Conservation (phyloP, 2,888 invertebrate species). For the Netelia fuscicornis region DNA sequence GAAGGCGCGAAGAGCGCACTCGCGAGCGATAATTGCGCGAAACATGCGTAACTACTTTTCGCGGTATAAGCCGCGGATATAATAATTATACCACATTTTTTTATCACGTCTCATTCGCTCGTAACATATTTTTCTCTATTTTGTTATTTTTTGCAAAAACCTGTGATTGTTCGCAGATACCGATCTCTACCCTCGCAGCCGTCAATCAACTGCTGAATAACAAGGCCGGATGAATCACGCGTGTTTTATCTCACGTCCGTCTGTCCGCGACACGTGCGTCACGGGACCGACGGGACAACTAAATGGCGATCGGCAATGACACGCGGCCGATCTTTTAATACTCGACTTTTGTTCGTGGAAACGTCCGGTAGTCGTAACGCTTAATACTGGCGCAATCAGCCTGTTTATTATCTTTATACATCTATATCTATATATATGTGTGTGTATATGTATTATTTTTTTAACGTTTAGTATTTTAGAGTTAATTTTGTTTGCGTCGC, state of each 20-base stretch:
- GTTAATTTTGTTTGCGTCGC: background rate
- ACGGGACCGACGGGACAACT: background rate
- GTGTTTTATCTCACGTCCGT: constrained; percentile 8
- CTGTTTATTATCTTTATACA: constrained; percentile 7
- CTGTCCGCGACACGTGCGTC: constrained; percentile 16
- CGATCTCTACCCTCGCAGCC: constrained; percentile 88
- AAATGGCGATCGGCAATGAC: background rate
- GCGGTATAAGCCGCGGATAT: background rate
- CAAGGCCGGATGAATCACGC: constrained; percentile 79
- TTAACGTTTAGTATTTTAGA: constrained; percentile 7
- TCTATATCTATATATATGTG: constrained; percentile 18
- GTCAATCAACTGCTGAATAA: constrained; percentile 88
- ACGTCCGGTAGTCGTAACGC: constrained; percentile 9
- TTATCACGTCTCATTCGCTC: constrained; percentile 50
- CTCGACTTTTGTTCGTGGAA: constrained; percentile 51
- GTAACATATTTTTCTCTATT: constrained; percentile 10
- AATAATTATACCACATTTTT: constrained; percentile 44
- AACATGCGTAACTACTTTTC: background rate
- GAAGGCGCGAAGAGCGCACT: background rate
- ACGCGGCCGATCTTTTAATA: constrained; percentile 41
- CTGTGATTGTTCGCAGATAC: constrained; percentile 85
- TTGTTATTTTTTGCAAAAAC: constrained; percentile 73
- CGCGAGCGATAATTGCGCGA: background rate
- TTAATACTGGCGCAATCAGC: background rate
- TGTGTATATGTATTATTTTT: background rate